phyloP scores from a whole-genome alignment of 2,113 vertebrate species.

The Gnathonemus echidnorhynchus region DNA sequence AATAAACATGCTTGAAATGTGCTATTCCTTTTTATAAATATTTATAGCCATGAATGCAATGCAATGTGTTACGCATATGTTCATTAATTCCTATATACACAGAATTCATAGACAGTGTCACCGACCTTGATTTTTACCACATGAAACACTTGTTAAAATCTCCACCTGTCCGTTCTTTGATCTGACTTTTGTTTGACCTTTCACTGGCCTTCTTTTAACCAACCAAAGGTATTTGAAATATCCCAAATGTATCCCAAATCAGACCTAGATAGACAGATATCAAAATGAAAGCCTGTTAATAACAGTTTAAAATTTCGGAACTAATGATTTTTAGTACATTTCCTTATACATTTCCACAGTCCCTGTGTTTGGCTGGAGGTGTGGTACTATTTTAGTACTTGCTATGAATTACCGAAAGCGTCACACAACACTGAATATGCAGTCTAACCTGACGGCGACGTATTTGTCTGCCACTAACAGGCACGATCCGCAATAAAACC shows the following conservation, averaged over 20 bases:
- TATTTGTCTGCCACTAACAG: not conserved
- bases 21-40: not conserved
- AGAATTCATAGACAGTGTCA: not conserved
- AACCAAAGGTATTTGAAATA: not conserved
- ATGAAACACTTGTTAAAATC: not conserved
- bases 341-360: not conserved
- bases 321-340: not conserved
- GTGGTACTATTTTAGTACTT: not conserved
- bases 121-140: not conserved
- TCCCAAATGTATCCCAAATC: not conserved
- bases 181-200: not conserved
- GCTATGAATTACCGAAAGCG: not conserved
- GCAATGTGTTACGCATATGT: not conserved
- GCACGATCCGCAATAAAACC: not conserved
- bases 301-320: not conserved
- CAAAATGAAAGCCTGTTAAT: not conserved
- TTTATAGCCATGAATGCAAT: not conserved
- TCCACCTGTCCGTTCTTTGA: not conserved
- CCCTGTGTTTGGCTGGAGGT: not conserved
- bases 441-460: not conserved
- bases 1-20: not conserved
- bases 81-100: not conserved
- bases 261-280: not conserved
- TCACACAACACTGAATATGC: not conserved
- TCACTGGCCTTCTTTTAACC: not conserved